Percentiles rank a stretch among this genome's conserved stretches.
These are phyloP conservation scores for Brotula barbata DNA, from an alignment of 2,797 vertebrate genomes.

Conservation along the genomic window DNA sequence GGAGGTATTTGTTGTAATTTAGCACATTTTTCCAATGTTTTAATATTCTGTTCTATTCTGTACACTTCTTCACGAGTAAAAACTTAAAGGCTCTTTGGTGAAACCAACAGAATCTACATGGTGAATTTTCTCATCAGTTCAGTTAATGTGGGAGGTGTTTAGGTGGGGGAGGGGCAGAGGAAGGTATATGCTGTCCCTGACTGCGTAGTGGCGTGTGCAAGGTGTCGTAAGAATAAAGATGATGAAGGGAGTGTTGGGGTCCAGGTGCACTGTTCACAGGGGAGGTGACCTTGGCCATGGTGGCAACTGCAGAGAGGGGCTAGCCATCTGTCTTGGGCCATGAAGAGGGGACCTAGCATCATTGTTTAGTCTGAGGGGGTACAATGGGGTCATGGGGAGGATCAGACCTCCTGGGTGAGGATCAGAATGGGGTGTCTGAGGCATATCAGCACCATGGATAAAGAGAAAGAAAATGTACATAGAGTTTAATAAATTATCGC, in stretches of 20 bases:
- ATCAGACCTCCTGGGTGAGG: conserved; percentile 59
- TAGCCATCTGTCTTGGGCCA: conserved; percentile 81
- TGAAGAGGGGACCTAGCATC: conserved; percentile 74
- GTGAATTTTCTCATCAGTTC: conserved; percentile 54
- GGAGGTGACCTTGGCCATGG: conserved; percentile 80
- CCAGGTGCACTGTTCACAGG: conserved; percentile 64
- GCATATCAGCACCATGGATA: conserved; percentile 35
- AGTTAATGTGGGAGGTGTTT: conserved; percentile 25
- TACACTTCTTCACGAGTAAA: conserved; percentile 32
- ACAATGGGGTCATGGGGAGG: conserved; percentile 68
- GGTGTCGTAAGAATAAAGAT: conserved; percentile 61
- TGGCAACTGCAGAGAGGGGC: conserved; percentile 59
- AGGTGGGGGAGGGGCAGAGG: conserved; percentile 48
- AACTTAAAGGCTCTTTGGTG: conserved; percentile 7
- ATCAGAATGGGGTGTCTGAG: conserved; percentile 46
- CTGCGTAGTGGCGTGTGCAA: conserved; percentile 37
- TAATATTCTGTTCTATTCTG: conserved; percentile 14
- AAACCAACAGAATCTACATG: conserved; percentile 42
- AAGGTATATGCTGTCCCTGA: conserved; percentile 27
- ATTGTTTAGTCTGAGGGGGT: conserved; percentile 75
- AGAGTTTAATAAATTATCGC: conserved; percentile 46
- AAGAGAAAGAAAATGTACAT: conserved; percentile 49
- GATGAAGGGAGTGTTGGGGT: conserved; percentile 67
- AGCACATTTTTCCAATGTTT: conserved; percentile 23
- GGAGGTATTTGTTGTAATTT: conserved; percentile 57